These are phyloP conservation scores for Octodon degus DNA, from an alignment of 2,113 vertebrate genomes.

Conservation along the genomic window DNA sequence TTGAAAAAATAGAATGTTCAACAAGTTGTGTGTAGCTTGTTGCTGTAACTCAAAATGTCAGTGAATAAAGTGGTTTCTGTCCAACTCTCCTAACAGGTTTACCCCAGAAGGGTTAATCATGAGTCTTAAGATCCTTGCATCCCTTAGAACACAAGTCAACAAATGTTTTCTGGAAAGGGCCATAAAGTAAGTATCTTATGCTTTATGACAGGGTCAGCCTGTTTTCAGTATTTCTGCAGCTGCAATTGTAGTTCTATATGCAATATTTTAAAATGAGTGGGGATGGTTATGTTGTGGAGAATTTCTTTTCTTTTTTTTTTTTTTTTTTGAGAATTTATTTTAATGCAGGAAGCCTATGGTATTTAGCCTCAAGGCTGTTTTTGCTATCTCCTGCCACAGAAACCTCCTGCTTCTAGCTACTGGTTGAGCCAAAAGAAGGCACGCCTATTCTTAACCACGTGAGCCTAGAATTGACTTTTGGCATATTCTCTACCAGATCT, in stretches of 20 bases:
- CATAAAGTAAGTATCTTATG: background rate
- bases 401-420: background rate
- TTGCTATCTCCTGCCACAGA: background rate
- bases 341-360: background rate
- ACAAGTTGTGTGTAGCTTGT: background rate
- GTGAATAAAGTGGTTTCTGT: conserved; percentile 2
- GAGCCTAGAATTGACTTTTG: background rate
- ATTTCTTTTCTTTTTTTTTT: background rate
- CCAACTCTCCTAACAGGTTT: background rate
- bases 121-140: background rate
- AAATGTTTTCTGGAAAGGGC: conserved; percentile 9
- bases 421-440: background rate
- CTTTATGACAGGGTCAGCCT: background rate
- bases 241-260: background rate
- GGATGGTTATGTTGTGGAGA: background rate
- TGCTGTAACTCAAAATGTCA: conserved; percentile 38
- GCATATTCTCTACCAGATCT: background rate
- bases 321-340: background rate
- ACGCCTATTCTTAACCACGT: background rate
- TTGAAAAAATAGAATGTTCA: conserved; percentile 35
- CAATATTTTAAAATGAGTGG: background rate
- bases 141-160: background rate
- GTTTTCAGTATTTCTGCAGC: background rate
- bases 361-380: background rate
- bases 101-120: background rate